Base-by-base conservation (phyloP, 1,140 invertebrate genomes). In the Platyscapa corneri region DNA sequence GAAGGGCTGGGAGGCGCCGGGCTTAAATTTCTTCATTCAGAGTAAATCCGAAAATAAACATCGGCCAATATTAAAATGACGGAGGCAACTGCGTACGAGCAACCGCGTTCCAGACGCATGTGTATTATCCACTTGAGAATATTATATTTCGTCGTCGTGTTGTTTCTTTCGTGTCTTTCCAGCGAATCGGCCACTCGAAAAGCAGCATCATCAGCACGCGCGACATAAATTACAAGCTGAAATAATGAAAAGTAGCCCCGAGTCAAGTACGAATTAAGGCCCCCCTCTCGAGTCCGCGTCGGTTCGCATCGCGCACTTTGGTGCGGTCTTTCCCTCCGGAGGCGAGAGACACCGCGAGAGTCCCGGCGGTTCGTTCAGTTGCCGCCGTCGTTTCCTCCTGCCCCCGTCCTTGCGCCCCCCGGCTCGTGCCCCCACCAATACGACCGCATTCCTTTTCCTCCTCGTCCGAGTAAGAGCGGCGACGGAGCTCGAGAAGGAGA, bases 361-460 rank as follows among this genome's bases (percentile, higher is more conserved):
- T n/a, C 67, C 67, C 67, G 67, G 34, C 37, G 70, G 23, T 74
- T 74, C 70, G 70, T 74, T n/a, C 70, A 74, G 34, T 74, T 7
- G 37, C 23, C 20, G 49, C 23, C 20, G 49, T 32, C 20, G 49
- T 23, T 64, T 53, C 30, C 72, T 46, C 23, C 18, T 39, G 6
- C 70, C 37, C 32, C 30, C 42, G n/a, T 39, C 72, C 53, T 64
- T 42, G 72, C 53, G n/a, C 32, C 39, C 39, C 70, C 39, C 56
- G 30, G 34, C 83, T 75, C 82, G 23, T 53, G 14, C 84, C 82
- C 82, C 86, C 86, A 72, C 75, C 86, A 87, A 88, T 88, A 88
- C 90, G 90, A 91, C 90, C 92, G 90, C 91, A 92, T 92, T 92
- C 91, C 91, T 91, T 91, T 89, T 90, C 89, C 88, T 88, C 88